Evolutionary conservation across 1,140 invertebrate genomes (phyloP).

Genomic region (Brachionus koreanus): DNA sequence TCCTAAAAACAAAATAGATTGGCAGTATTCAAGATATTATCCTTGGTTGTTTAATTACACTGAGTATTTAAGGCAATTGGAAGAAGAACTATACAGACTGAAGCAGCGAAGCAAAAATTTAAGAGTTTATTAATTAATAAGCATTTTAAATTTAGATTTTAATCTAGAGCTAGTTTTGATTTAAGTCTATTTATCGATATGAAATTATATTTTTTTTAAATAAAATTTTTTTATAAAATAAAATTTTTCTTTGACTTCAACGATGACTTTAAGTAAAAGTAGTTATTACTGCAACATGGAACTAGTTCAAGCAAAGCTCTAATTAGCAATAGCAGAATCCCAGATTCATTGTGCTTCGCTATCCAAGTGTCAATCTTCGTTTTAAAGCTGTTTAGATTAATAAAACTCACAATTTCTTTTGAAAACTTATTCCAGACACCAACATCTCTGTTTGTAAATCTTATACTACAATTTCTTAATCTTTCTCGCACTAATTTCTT

Average conservation of each 20-base stretch:
- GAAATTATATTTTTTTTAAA: neutral
- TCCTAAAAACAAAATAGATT: constrained; percentile 13
- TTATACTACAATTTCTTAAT: too few species aligned
- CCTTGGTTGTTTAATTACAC: constrained; percentile 40
- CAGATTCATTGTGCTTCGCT: too few species aligned
- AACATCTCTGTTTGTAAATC: too few species aligned
- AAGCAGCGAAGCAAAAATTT: constrained; percentile 28
- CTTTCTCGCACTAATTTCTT: too few species aligned
- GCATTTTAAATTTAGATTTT: neutral
- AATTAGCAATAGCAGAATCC: too few species aligned
- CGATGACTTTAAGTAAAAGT: neutral
- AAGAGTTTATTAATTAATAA: constrained; percentile 12
- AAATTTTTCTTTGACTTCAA: neutral
- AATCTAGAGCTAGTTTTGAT: neutral
- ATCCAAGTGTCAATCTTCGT: too few species aligned
- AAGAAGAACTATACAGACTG: constrained; percentile 12
- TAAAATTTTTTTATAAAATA: neutral
- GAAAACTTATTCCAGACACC: too few species aligned
- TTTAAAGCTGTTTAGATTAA: too few species aligned
- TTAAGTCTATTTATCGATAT: neutral
- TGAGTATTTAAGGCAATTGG: constrained; percentile 37
- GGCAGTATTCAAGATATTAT: constrained; percentile 38
- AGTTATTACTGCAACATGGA: too few species aligned
- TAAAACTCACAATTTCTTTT: too few species aligned
- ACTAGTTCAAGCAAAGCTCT: too few species aligned